Conservation (phyloP, 2,888 invertebrate genomes). For the Nudaria mundana region DNA sequence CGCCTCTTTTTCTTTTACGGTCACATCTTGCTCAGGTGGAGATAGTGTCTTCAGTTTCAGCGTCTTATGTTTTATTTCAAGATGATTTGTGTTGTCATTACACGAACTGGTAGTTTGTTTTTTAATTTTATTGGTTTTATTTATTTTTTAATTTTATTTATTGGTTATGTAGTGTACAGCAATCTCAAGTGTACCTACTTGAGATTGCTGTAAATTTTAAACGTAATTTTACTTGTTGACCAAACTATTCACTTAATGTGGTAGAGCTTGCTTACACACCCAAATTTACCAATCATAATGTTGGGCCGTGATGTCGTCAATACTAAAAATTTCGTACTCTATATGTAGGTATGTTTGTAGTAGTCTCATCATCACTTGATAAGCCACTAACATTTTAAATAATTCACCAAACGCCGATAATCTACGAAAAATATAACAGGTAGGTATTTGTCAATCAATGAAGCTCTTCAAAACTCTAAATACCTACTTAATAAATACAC, state of each 20-base stretch:
- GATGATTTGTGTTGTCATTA: slow-evolving; percentile 6
- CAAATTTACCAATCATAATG: too few relatives aligned
- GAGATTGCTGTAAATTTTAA: too few relatives aligned
- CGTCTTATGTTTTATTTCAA: slow-evolving; percentile 38
- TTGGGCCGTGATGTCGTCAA: too few relatives aligned
- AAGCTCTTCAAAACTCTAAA: slow-evolving; percentile 40
- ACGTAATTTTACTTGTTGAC: too few relatives aligned
- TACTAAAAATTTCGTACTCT: too few relatives aligned
- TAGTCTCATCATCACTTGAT: too few relatives aligned
- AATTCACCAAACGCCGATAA: too few relatives aligned
- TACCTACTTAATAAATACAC: slow-evolving; percentile 62
- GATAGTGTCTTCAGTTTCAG: slow-evolving; percentile 44
- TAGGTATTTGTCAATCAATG: slow-evolving; percentile 29
- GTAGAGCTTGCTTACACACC: too few relatives aligned
- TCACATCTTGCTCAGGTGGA: slow-evolving; percentile 69
- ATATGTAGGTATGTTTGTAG: too few relatives aligned
- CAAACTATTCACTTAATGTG: too few relatives aligned
- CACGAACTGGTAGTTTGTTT: neutral
- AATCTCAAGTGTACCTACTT: too few relatives aligned
- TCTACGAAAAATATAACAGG: slow-evolving; percentile 44
- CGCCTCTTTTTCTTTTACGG: slow-evolving; percentile 79
- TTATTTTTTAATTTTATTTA: neutral
- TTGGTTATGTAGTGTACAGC: neutral
- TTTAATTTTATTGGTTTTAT: neutral
- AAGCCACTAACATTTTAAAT: too few relatives aligned